A percentile compares a stretch with the other conserved stretches of the same genome.
Conservation (phyloP, 2,888 invertebrate genomes). For the Synergus umbraculus region DNA sequence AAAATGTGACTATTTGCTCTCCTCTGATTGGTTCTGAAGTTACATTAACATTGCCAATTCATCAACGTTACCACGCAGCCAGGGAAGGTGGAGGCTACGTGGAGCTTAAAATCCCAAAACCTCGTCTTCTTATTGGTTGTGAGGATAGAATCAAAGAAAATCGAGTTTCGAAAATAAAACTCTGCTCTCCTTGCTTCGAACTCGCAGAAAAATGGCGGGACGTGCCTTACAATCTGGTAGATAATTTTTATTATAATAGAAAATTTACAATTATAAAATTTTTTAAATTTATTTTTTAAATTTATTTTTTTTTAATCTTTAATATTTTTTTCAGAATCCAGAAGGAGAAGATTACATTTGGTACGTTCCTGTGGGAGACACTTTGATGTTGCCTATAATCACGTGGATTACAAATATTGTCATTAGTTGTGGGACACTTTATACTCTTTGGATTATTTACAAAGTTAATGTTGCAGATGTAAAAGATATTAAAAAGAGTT, state of each 20-base stretch:
- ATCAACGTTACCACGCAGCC: slow-evolving; percentile 71
- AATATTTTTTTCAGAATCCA: slow-evolving; percentile 15
- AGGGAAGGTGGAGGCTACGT: slow-evolving; percentile 56
- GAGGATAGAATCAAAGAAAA: slow-evolving; percentile 64
- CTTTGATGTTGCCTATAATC: slow-evolving; percentile 55
- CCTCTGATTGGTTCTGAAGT: slow-evolving; percentile 49
- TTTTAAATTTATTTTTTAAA: too few species aligned
- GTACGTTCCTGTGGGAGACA: slow-evolving; percentile 70
- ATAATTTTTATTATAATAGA: slow-evolving; percentile 25
- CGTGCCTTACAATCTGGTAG: slow-evolving; percentile 66
- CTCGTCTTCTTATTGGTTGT: slow-evolving; percentile 69
- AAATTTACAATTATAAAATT: too few species aligned
- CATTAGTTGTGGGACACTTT: slow-evolving; percentile 64
- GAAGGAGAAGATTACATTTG: slow-evolving; percentile 60
- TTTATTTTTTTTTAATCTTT: background rate
- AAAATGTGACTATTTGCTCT: slow-evolving; percentile 68
- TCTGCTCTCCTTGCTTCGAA: slow-evolving; percentile 68
- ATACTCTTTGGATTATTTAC: slow-evolving; percentile 55
- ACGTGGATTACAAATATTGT: slow-evolving; percentile 63
- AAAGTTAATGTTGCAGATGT: slow-evolving; percentile 8
- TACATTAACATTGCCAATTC: slow-evolving; percentile 65
- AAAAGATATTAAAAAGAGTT: background rate
- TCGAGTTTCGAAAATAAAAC: slow-evolving; percentile 64
- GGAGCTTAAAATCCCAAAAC: slow-evolving; percentile 61
- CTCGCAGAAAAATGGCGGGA: slow-evolving; percentile 68